Percentiles rank a stretch among this genome's conserved stretches.
Evolutionary conservation across 2,113 vertebrate genomes (phyloP).

Genomic region (Etheostoma cragini): DNA sequence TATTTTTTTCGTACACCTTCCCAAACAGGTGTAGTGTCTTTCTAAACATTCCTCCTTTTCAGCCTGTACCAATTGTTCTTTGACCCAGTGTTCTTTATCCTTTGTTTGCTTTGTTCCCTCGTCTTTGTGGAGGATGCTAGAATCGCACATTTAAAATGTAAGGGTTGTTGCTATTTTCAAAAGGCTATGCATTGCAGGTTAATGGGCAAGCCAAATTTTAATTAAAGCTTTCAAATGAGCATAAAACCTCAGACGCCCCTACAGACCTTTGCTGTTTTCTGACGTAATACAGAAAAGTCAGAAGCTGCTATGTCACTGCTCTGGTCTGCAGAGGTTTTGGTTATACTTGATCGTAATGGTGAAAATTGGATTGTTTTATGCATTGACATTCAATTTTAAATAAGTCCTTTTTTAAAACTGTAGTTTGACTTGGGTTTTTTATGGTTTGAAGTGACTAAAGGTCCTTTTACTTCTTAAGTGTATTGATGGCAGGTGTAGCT

Average conservation of each 20-base stretch:
- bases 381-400: conserved; percentile 82
- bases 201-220: conserved; percentile 84
- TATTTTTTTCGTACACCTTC: neutral
- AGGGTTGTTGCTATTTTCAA: conserved; percentile 59
- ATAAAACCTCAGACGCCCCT: conserved; percentile 59
- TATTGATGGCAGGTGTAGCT: conserved; percentile 87
- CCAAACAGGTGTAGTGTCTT: conserved; percentile 11
- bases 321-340: conserved; percentile 84
- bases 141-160: conserved; percentile 77
- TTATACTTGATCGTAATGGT: conserved; percentile 78
- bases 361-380: conserved; percentile 68
- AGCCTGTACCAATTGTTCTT: conserved; percentile 23
- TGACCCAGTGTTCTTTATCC: conserved; percentile 24
- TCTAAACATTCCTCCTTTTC: conserved; percentile 60
- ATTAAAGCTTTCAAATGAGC: conserved; percentile 64
- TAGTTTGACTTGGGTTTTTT: conserved; percentile 75
- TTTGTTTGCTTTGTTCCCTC: conserved; percentile 47
- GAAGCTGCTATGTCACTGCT: conserved; percentile 84
- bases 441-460: conserved; percentile 65
- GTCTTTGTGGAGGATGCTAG: conserved; percentile 84
- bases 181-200: conserved; percentile 85
- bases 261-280: conserved; percentile 86
- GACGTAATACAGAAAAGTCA: conserved; percentile 89
- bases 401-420: conserved; percentile 71
- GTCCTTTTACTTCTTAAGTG: conserved; percentile 68